Base-by-base conservation (phyloP, 2,888 invertebrate species). In the Drosophila maculinotata region DNA sequence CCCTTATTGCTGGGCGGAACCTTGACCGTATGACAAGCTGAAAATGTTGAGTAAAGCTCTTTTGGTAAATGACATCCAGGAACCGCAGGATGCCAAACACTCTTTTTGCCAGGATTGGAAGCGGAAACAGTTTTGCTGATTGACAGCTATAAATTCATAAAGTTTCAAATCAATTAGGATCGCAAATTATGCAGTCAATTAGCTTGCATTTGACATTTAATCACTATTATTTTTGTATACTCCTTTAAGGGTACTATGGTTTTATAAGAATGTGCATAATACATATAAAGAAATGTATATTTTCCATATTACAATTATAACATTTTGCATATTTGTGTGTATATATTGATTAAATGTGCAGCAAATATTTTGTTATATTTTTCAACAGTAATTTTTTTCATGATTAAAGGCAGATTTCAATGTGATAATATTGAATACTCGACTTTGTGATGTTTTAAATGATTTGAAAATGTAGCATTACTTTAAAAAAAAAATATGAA, bases 11-110 rank as follows among this genome's bases (percentile, higher is more conserved):
- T 59, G 44, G 44, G 52, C 53, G 45, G 53, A 69, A 65, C 69
- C 76, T 82, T 80, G 80, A 79, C 81, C 86, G 80, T 83, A 79
- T 81, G 73, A 82, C 79, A 76, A 79, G 76, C 83, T 59, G 72
- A 79, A 83, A 81, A 67, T 71, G 62, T 74, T 74, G 59, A 71
- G 77, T 48, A 62, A 62, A 54, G 64, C 56, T 26, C 12, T 14
- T 30, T 36, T 54, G 35, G 67, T 49, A 38, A 63, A 70, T 65
- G 63, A 39, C 57, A 71, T 20, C 36, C 36, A 45, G 58, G 15
- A 59, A 74, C 72, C 72, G 56, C 48, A 63, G 15, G 17, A 39
- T 42, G 35, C 20, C 39, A 42, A 38, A 38, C 30, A 42, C 56
- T 39, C 5, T 8, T 25, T 36, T 17, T 20, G 17, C 5, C 9